Evolutionary conservation across 2,113 vertebrate species (phyloP).

Genomic region (Perca fluviatilis): DNA sequence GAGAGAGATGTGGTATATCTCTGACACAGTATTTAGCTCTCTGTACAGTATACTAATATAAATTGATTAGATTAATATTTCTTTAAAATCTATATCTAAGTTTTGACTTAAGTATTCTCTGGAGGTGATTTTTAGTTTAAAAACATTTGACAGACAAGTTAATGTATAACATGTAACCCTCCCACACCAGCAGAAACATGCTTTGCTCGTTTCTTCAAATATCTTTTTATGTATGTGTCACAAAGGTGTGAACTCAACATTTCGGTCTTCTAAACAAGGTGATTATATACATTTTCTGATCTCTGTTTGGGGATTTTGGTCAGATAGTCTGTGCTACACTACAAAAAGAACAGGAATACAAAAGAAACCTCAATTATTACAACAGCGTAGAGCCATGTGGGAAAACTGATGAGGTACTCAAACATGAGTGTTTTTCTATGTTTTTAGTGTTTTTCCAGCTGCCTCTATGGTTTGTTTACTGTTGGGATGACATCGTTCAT

Average conservation of each 20-base stretch:
- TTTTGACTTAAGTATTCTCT: background rate
- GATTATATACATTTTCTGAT: background rate
- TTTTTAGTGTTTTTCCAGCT: background rate
- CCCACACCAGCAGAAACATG: background rate
- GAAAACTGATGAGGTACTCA: background rate
- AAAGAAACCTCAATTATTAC: conserved; percentile 1
- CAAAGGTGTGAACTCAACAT: conserved; percentile 4
- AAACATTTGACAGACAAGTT: conserved; percentile 19
- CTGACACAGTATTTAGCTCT: background rate
- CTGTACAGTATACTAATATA: background rate
- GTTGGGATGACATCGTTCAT: background rate
- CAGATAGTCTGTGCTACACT: background rate
- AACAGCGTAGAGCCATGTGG: background rate
- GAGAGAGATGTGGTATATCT: background rate
- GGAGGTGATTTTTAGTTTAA: background rate
- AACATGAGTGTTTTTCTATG: background rate
- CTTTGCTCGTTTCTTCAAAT: conserved; percentile 7
- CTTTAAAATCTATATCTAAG: background rate
- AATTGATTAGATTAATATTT: background rate
- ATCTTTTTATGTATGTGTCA: background rate
- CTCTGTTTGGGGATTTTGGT: background rate
- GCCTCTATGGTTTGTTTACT: background rate
- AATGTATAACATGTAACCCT: background rate
- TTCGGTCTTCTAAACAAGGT: conserved; percentile 3
- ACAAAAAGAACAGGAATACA: background rate